Evolutionary conservation across 2,113 vertebrate species (phyloP).

Genomic region (Tor tambroides): DNA sequence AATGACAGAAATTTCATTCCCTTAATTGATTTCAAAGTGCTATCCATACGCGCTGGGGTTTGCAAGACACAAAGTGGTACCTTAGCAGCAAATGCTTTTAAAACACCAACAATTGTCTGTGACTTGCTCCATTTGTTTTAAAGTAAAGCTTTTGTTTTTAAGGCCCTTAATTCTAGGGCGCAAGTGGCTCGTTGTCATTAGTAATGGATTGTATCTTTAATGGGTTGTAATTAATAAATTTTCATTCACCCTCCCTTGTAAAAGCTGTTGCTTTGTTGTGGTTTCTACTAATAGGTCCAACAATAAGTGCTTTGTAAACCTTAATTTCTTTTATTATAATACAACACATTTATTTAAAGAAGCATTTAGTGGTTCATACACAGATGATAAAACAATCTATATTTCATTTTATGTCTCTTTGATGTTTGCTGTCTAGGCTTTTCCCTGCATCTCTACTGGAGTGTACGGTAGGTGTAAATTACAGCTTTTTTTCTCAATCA

Average conservation of each 20-base stretch:
- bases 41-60: not conserved
- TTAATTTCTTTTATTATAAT: constrained; percentile 4
- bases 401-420: constrained; percentile 11
- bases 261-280: constrained; percentile 22
- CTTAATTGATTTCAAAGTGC: not conserved
- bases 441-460: constrained; percentile 90
- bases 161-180: not conserved
- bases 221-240: constrained; percentile 36
- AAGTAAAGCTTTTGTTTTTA: constrained; percentile 18
- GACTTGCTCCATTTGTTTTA: constrained; percentile 13
- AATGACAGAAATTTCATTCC: not conserved
- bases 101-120: not conserved
- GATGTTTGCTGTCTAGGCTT: constrained; percentile 76
- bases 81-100: not conserved
- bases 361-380: not conserved
- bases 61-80: too few relatives aligned
- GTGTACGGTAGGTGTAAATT: constrained; percentile 82
- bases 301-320: constrained; percentile 6
- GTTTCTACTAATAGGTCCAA: constrained; percentile 3
- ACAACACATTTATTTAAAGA: not conserved
- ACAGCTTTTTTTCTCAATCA: not conserved
- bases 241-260: constrained; percentile 19
- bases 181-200: constrained; percentile 14
- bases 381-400: too few relatives aligned
- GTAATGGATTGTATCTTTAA: constrained; percentile 33